Evolutionary conservation across 64 coral and sea anemone genomes (phyloP), one percentile per base, ranked within the genome.

Genomic region (Stylophora pistillata): DNA sequence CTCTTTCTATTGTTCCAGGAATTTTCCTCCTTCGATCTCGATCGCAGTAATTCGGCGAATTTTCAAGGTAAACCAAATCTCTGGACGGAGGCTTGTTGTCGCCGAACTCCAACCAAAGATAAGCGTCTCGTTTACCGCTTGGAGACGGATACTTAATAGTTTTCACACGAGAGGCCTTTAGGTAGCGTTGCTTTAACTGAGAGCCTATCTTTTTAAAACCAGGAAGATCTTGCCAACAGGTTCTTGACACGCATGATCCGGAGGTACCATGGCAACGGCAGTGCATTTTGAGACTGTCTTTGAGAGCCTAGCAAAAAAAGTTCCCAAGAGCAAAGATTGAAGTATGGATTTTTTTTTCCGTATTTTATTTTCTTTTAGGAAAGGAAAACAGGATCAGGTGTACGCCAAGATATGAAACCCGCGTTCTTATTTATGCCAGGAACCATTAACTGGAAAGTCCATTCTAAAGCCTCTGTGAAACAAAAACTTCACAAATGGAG

Each of bases 211-310:
- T 85, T 70, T 72, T 64, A 56, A 92, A 78, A 33, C 73, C 32
- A 58, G 90, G 81, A 30, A 92, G 83, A 12, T 82, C 66, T 33
- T 92, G 60, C 90, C 90, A 92, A 27, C 90, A 92, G 10, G 82
- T 92, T 78, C 76, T 71, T 33, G 71, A 78, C 1, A 29, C 41
- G 29, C 90, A 92, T 32, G 90, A 92, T 20, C 27, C 57, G 5
- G 90, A 86, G 25, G 82, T 15, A 4, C 90, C 90, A 66, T 92
- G 90, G 57, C 90, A 92, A 20, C 58, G 80, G 34, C 90, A 92
- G 58, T 92, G 57, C 15, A 68, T 60, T 65, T 92, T 76, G 82
- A 78, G 37, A 74, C 34, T 58, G 20, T 86, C 82, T 59, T 58
- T 92, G 12, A 92, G 72, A 9, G 76, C 58, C 90, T 92, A 92